phyloP scores from a whole-genome alignment of 2,888 invertebrate species.

The Agrilus cyanescens region DNA sequence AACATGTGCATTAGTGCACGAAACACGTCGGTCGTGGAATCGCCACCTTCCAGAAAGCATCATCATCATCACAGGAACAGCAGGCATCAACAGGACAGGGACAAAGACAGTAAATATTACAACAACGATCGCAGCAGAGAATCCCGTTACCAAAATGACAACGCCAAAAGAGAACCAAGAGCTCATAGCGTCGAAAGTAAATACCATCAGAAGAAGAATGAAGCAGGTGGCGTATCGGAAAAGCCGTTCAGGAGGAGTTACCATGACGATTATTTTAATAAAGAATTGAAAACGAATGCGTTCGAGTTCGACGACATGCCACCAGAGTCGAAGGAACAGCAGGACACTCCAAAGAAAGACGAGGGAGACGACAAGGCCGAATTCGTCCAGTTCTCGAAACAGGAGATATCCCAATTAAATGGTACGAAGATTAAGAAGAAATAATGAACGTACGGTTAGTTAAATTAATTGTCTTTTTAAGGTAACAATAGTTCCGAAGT shows the following conservation, averaged over 20 bases:
- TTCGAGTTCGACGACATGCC: conserved; percentile 49
- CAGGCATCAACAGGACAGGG: conserved; percentile 22
- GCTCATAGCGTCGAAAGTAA: conserved; percentile 2
- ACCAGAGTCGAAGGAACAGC: conserved; percentile 25
- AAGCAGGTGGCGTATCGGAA: neutral
- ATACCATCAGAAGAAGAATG: neutral
- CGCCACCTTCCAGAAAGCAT: conserved; percentile 27
- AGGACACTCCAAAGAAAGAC: conserved; percentile 34
- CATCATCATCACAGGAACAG: conserved; percentile 37
- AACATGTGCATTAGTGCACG: conserved; percentile 38
- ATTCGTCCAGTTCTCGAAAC: conserved; percentile 45
- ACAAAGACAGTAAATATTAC: conserved; percentile 3
- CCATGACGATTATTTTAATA: conserved; percentile 13
- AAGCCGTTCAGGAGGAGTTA: neutral
- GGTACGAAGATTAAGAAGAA: conserved; percentile 13
- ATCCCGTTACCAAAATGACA: neutral
- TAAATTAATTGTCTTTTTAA: conserved; percentile 4
- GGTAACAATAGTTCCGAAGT: conserved; percentile 48
- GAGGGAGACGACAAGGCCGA: conserved; percentile 40
- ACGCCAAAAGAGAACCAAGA: neutral
- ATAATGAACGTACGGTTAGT: neutral
- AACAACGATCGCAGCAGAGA: neutral
- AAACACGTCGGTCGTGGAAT: conserved; percentile 7
- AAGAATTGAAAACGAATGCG: conserved; percentile 19
- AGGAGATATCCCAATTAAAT: conserved; percentile 23